Percentiles rank a stretch among this genome's conserved stretches.
Conservation (phyloP, 2,113 vertebrate species). For the Gallinago undulata region DNA sequence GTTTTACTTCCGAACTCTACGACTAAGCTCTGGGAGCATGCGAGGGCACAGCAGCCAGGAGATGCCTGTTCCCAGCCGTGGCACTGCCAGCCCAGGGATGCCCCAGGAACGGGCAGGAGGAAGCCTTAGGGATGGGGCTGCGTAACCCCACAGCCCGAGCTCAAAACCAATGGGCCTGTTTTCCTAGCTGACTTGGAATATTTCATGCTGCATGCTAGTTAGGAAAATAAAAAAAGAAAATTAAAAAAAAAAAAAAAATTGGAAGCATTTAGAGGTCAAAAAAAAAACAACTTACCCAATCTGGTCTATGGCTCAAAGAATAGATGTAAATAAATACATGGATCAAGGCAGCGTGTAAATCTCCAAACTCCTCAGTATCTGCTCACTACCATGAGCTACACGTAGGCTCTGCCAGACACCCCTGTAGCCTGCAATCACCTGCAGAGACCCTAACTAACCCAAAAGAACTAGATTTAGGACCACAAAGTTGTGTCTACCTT, state of each 20-base stretch:
- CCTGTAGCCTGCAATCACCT: neutral
- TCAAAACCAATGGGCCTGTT: neutral
- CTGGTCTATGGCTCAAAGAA: neutral
- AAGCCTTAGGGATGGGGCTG: neutral
- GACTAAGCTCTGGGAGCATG: neutral
- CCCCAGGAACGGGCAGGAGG: neutral
- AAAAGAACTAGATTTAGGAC: neutral
- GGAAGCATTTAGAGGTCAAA: neutral
- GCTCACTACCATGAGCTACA: neutral
- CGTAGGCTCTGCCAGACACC: neutral
- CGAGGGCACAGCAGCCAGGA: neutral
- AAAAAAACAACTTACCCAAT: neutral
- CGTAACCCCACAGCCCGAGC: fast-evolving
- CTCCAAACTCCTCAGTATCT: neutral
- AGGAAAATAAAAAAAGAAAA: neutral
- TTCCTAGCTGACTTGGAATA: neutral
- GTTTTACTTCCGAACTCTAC: neutral
- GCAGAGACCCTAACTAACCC: neutral
- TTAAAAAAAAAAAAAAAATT: neutral
- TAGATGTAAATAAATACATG: neutral
- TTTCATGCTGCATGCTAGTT: neutral
- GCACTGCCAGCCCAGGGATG: neutral
- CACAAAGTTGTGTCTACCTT: neutral
- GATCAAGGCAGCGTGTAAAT: neutral
- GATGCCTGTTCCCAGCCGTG: neutral